Evolutionary conservation across 2,113 vertebrate species (phyloP), one percentile per base, ranked within the genome.

Genomic region (Xenopus laevis): DNA sequence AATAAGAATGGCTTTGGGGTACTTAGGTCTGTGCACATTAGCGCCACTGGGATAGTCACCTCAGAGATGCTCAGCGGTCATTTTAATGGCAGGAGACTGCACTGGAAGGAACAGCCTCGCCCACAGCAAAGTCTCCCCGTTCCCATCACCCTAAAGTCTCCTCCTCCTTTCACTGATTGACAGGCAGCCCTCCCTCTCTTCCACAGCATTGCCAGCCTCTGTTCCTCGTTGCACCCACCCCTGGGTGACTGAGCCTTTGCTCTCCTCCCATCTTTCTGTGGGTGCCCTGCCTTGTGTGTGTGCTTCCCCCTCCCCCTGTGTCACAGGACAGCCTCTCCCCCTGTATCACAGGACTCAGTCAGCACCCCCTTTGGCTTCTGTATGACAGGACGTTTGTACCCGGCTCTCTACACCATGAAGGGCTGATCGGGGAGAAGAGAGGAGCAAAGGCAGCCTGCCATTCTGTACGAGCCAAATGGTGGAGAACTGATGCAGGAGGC

Each of bases 381-480:
- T 15, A 52, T 69, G 65, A 75, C 73, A 75, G 73, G 73, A 75
- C 73, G 73, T 66, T 75, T 57, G 57, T 74, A 33, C 55, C 73
- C 57, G 46, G 73, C n/a, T 50, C 45, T 68, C 23, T n/a, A 53
- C 66, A 53, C 57, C 55, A 68, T 68, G 65, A 74, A 74, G 72
- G 72, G 72, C 55, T 68, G 68, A 61, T 61, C 10, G 44, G 16
- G 2, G 61, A 21, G 17, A 16, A 60, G 33, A 65, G 17, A 46
- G 17, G 0, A 16, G 18, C 40, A 40, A 12, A 52, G 16, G 0
- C 12, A 45, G 65, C 46, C 20, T 46, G 15, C 57, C 27, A 23
- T 15, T 20, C 8, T 15, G 10, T 44, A 21, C 13, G 64, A n/a
- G 21, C 55, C 50, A 21, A 20, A 63, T 44, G 53, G 27, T n/a